Conservation (phyloP, 2,113 vertebrate genomes). For the Zeus faber region DNA sequence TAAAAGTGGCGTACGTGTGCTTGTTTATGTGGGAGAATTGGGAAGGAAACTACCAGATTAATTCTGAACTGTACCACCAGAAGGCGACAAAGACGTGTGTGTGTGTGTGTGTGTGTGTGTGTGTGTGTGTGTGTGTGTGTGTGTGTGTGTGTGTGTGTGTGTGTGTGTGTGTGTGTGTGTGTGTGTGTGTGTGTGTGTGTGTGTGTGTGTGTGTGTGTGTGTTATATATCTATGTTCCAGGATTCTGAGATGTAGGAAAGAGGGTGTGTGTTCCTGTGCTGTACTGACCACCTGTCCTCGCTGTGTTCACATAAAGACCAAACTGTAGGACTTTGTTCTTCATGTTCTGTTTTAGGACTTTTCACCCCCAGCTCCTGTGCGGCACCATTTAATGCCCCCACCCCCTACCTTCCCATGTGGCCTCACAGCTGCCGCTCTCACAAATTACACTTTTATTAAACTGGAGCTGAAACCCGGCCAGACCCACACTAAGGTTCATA, state of each 20-base stretch:
- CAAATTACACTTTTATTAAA: conserved; percentile 23
- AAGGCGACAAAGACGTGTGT: conserved; percentile 47
- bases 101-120: background rate
- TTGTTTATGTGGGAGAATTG: conserved; percentile 1
- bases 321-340: conserved; percentile 39
- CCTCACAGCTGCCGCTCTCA: conserved; percentile 35
- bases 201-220: too few species aligned
- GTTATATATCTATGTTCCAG: conserved; percentile 29
- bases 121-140: too few species aligned
- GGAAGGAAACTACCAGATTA: conserved; percentile 19
- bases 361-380: conserved; percentile 23
- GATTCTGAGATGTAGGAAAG: conserved; percentile 38
- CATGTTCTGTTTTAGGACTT: conserved; percentile 29
- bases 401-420: conserved; percentile 39
- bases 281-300: conserved; percentile 44
- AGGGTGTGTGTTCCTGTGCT: conserved; percentile 35
- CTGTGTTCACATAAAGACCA: conserved; percentile 35
- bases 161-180: too few species aligned
- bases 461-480: conserved; percentile 16
- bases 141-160: too few species aligned
- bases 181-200: background rate
- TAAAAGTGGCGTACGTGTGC: conserved; percentile 9
- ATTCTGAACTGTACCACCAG: conserved; percentile 61
- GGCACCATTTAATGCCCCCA: conserved; percentile 20
- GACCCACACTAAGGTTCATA: conserved; percentile 31